Conservation (phyloP, 2,797 vertebrate species). For the Acestrorhynchus altus region DNA sequence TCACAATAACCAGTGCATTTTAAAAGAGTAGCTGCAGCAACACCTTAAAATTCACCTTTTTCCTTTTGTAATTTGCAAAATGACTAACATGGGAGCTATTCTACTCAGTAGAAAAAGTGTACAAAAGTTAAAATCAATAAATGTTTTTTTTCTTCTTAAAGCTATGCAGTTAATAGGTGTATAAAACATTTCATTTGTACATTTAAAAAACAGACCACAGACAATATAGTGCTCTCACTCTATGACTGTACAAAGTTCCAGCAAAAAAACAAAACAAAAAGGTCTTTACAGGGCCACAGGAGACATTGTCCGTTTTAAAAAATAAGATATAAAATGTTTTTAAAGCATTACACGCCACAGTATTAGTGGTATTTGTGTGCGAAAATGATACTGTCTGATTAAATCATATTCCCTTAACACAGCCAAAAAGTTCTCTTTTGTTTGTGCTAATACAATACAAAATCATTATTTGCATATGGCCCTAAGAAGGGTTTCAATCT, state of each 20-base stretch:
- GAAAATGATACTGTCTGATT: slow-evolving; percentile 58
- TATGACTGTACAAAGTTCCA: slow-evolving; percentile 78
- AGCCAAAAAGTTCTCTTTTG: slow-evolving; percentile 46
- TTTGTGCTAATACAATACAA: slow-evolving; percentile 44
- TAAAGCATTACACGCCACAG: slow-evolving; percentile 71
- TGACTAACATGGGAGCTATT: slow-evolving; percentile 74
- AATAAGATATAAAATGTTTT: slow-evolving; percentile 70
- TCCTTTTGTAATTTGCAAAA: slow-evolving; percentile 72
- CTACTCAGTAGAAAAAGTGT: slow-evolving; percentile 86
- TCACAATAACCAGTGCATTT: slow-evolving; percentile 28
- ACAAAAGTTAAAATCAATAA: slow-evolving; percentile 64
- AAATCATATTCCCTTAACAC: slow-evolving; percentile 48
- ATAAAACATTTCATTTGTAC: slow-evolving; percentile 88
- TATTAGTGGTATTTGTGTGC: slow-evolving; percentile 55
- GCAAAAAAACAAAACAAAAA: slow-evolving; percentile 68
- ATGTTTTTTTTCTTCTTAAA: slow-evolving; percentile 65
- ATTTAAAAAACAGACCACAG: slow-evolving; percentile 84
- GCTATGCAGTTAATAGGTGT: slow-evolving; percentile 84
- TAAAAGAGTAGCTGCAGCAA: slow-evolving; percentile 23
- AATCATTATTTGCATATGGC: slow-evolving; percentile 10
- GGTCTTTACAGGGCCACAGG: slow-evolving; percentile 71
- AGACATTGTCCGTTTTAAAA: slow-evolving; percentile 68
- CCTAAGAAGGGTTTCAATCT: background rate
- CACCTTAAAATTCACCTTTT: slow-evolving; percentile 52
- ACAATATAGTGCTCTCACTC: slow-evolving; percentile 80